Evolutionary conservation across 2,888 invertebrate species (phyloP).

Genomic region (Agrotis ipsilon): DNA sequence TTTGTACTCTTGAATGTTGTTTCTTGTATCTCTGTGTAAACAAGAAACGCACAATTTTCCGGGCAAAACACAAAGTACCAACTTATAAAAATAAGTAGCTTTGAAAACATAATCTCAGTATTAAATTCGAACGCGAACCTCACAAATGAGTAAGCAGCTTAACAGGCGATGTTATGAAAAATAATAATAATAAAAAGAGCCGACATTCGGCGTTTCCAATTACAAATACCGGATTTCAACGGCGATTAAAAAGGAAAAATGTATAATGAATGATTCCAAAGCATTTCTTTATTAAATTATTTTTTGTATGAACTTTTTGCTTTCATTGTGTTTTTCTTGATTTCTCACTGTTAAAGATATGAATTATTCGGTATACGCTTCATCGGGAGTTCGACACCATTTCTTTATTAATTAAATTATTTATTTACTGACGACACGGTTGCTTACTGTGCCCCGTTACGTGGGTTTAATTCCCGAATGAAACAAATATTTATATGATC

Average conservation of each 20-base stretch:
- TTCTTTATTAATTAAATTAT: neutral
- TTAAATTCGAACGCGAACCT: slow-evolving; percentile 53
- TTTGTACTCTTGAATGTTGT: too few relatives aligned
- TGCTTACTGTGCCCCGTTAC: too few relatives aligned
- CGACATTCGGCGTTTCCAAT: slow-evolving; percentile 56
- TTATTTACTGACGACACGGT: slow-evolving; percentile 1
- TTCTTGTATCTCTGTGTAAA: neutral
- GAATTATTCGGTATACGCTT: slow-evolving; percentile 20
- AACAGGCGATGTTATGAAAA: slow-evolving; percentile 49
- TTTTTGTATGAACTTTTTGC: slow-evolving; percentile 37
- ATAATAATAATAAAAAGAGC: slow-evolving; percentile 36
- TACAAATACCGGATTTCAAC: slow-evolving; percentile 57
- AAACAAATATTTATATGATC: too few relatives aligned
- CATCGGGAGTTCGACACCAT: slow-evolving; percentile 11
- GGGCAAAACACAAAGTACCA: slow-evolving; percentile 46
- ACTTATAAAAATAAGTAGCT: slow-evolving; percentile 58
- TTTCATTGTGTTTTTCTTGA: slow-evolving; percentile 30
- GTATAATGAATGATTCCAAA: slow-evolving; percentile 46
- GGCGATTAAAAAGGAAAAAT: slow-evolving; percentile 52
- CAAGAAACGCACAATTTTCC: slow-evolving; percentile 12
- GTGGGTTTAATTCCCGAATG: too few relatives aligned
- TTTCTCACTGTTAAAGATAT: neutral
- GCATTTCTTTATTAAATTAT: slow-evolving; percentile 61
- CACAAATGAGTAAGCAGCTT: slow-evolving; percentile 57
- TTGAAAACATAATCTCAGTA: slow-evolving; percentile 49